phyloP scores from a whole-genome alignment of 2,113 vertebrate species.

The Hylia prasina region DNA sequence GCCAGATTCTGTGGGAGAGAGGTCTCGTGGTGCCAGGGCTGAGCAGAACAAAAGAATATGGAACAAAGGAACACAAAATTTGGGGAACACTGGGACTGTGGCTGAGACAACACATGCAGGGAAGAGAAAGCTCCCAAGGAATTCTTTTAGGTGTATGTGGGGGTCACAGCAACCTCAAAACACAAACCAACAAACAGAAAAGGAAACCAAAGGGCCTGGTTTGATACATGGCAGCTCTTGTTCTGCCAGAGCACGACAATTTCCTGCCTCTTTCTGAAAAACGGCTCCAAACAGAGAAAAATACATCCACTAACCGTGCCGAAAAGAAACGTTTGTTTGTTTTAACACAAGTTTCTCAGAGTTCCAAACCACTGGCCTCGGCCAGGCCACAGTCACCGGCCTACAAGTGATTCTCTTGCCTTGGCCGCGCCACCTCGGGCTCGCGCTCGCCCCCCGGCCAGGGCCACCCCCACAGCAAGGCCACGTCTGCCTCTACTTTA shows the following conservation, averaged over 20 bases:
- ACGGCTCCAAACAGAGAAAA: background rate
- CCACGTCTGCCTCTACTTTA: accelerated
- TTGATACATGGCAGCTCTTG: accelerated
- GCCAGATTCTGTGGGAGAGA: background rate
- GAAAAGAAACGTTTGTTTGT: background rate
- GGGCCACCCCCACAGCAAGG: background rate
- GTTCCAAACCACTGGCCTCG: accelerated
- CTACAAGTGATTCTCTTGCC: no score
- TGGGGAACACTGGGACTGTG: accelerated
- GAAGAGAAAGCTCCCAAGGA: background rate
- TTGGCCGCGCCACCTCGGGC: background rate
- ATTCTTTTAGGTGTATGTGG: background rate
- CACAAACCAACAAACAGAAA: background rate
- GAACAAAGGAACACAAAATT: background rate
- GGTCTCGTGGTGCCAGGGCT: accelerated
- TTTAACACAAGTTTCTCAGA: background rate
- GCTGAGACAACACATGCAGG: accelerated
- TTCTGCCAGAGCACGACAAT: background rate
- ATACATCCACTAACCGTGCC: background rate
- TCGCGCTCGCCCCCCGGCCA: accelerated
- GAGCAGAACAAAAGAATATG: background rate
- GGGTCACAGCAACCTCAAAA: background rate
- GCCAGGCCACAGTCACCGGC: background rate
- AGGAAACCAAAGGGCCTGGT: background rate
- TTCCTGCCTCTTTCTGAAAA: background rate